Percentiles rank a stretch among this genome's conserved stretches.
Conservation (phyloP, 2,797 vertebrate species). For the Galago senegalensis region DNA sequence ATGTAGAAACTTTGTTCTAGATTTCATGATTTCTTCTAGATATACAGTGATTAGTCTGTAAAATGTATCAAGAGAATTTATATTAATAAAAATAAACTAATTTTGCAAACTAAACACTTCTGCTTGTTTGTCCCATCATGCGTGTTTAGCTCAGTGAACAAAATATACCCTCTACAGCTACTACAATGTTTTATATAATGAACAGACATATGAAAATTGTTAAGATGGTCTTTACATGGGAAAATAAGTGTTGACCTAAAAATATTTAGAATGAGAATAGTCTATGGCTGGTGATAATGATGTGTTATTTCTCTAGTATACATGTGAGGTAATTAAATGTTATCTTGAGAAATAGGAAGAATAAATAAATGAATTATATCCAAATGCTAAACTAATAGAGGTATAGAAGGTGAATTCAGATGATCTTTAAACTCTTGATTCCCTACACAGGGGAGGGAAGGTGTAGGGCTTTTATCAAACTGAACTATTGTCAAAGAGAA, state of each 20-base stretch:
- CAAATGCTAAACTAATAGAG: not conserved
- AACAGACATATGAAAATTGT: not conserved
- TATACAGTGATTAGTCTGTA: not conserved
- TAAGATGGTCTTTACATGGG: not conserved
- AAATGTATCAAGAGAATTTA: not conserved
- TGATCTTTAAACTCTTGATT: not conserved
- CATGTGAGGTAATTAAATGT: not conserved
- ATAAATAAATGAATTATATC: not conserved
- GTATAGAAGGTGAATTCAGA: not conserved
- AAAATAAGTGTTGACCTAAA: conserved; percentile 16
- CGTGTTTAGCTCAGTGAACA: not conserved
- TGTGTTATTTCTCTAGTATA: not conserved
- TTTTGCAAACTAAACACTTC: not conserved
- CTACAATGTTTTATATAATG: not conserved
- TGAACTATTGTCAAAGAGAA: not conserved
- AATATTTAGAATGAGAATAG: not conserved
- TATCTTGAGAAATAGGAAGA: not conserved
- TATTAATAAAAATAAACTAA: not conserved
- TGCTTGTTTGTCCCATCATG: not conserved
- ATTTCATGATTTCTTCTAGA: not conserved
- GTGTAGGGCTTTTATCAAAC: not conserved
- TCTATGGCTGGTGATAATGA: not conserved
- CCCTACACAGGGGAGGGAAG: not conserved
- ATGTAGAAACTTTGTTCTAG: not conserved
- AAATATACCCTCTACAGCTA: not conserved